Conservation (phyloP, 2,113 vertebrate species). For the Pseudopipra pipra region DNA sequence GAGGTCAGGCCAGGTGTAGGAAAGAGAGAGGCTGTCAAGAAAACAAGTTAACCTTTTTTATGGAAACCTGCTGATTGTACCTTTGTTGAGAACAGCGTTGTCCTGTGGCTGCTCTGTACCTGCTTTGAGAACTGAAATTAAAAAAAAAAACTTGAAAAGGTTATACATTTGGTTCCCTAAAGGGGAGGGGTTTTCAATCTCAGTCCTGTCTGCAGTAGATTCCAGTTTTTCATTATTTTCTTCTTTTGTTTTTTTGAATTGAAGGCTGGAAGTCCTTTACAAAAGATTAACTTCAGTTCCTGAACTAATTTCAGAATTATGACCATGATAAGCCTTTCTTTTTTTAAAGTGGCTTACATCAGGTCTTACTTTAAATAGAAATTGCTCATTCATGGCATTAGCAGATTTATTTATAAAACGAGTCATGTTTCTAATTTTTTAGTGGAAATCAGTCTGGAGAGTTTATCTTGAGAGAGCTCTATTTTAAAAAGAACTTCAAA, state of each 20-base stretch:
- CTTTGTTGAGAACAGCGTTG: background rate
- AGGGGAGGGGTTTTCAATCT: background rate
- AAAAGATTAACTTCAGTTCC: background rate
- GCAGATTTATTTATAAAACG: background rate
- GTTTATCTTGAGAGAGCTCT: background rate
- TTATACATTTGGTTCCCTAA: background rate
- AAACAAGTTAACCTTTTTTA: conserved; percentile 39
- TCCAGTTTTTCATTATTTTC: background rate
- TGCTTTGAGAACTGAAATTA: background rate
- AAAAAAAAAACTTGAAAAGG: conserved; percentile 23
- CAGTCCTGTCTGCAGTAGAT: background rate
- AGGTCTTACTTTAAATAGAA: conserved; percentile 12
- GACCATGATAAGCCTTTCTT: background rate
- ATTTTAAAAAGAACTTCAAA: background rate
- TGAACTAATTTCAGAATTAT: background rate
- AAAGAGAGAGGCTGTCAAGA: conserved; percentile 18
- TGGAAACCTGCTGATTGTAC: conserved; percentile 7
- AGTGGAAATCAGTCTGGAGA: background rate
- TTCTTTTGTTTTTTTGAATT: background rate
- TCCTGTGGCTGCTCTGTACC: background rate
- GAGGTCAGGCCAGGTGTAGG: background rate
- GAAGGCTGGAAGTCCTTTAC: background rate
- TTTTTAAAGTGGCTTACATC: background rate
- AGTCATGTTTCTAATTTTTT: background rate
- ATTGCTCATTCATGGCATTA: background rate